A percentile compares a stretch with the other conserved stretches of the same genome.
Conservation (phyloP, 2,888 invertebrate species). For the Sclerodermus sp. region DNA sequence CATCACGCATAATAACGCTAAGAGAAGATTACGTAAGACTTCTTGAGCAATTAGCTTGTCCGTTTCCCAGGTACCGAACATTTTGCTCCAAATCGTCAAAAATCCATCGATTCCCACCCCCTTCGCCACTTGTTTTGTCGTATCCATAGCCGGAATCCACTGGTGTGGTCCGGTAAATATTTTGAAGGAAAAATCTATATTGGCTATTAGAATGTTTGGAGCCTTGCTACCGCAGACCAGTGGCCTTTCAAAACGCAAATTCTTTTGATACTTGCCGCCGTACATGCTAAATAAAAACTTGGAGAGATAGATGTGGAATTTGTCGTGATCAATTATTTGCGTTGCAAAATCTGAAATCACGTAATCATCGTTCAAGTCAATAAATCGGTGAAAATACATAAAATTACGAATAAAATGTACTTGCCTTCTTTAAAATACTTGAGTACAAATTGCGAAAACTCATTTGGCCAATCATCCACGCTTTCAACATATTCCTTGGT, state of each 20-base stretch:
- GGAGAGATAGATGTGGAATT: constrained; percentile 68
- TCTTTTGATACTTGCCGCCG: constrained; percentile 70
- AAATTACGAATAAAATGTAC: constrained; percentile 1
- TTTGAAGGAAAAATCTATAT: constrained; percentile 67
- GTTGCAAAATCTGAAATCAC: constrained; percentile 61
- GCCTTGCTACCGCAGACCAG: constrained; percentile 67
- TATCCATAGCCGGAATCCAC: constrained; percentile 76
- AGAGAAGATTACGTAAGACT: constrained; percentile 73
- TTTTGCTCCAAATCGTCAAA: constrained; percentile 72
- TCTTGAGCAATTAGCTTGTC: constrained; percentile 77
- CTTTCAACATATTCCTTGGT: constrained; percentile 59
- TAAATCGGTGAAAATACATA: neutral
- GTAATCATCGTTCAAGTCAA: neutral
- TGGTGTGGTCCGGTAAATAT: constrained; percentile 66
- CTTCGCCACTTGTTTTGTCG: constrained; percentile 63
- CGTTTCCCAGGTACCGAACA: constrained; percentile 75
- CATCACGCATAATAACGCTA: constrained; percentile 79
- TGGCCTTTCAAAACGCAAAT: constrained; percentile 66
- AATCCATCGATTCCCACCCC: constrained; percentile 65
- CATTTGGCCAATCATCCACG: constrained; percentile 67
- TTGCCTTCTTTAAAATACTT: constrained; percentile 63
- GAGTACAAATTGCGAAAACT: constrained; percentile 67
- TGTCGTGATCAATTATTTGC: constrained; percentile 58
- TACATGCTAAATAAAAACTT: constrained; percentile 71
- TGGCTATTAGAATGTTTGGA: constrained; percentile 64